Evolutionary conservation across 2,797 vertebrate species (phyloP).

Genomic region (Parambassis ranga): DNA sequence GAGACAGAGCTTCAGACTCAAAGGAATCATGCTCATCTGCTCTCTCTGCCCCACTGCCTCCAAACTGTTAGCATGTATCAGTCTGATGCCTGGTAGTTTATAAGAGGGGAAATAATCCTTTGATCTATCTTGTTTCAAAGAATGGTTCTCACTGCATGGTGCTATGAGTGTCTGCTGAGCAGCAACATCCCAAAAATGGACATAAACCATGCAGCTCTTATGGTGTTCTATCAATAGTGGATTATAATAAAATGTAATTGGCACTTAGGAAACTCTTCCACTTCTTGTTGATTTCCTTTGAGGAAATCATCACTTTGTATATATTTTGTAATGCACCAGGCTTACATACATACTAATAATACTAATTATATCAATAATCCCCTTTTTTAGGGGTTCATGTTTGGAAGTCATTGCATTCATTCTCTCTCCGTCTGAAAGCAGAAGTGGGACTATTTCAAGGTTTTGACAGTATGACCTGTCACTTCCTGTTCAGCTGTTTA

Average conservation of each 20-base stretch:
- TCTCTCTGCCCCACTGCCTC: constrained; percentile 57
- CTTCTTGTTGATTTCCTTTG: no score
- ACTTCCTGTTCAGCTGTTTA: constrained; percentile 83
- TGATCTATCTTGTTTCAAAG: constrained; percentile 1
- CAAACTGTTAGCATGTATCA: background rate
- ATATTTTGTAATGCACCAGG: no score
- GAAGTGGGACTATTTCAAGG: constrained; percentile 70
- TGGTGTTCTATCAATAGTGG: no score
- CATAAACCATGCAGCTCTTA: no score
- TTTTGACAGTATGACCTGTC: constrained; percentile 64
- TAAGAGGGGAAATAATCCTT: constrained; percentile 31
- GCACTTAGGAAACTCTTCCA: no score
- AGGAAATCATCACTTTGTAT: no score
- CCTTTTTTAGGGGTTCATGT: background rate
- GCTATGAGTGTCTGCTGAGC: background rate
- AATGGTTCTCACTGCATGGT: background rate
- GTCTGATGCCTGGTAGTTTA: constrained; percentile 12
- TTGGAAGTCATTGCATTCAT: background rate
- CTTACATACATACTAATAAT: no score
- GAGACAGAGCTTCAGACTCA: constrained; percentile 4
- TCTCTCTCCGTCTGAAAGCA: constrained; percentile 54
- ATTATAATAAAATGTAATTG: no score
- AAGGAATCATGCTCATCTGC: constrained; percentile 63
- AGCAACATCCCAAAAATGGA: accelerated
- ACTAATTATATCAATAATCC: no score